phyloP scores from a whole-genome alignment of 2,797 vertebrate species.

The Simalia tracyae region DNA sequence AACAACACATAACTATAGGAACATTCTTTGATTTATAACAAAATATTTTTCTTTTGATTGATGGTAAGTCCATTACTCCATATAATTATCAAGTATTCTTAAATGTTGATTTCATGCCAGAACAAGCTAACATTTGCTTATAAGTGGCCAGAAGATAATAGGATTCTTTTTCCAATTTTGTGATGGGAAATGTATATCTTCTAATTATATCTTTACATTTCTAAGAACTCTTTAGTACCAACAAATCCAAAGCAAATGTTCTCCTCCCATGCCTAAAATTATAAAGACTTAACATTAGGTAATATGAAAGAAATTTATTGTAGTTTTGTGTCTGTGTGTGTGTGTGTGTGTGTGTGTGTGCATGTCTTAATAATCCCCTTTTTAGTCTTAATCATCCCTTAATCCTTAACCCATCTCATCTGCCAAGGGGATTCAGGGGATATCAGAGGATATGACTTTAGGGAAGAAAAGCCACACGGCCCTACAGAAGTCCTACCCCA shows the following conservation, averaged over 20 bases:
- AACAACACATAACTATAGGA: background rate
- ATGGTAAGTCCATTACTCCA: background rate
- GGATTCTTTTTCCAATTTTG: background rate
- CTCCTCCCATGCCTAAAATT: background rate
- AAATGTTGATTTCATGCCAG: constrained; percentile 23
- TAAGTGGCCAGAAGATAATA: background rate
- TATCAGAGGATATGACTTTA: background rate
- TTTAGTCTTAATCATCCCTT: background rate
- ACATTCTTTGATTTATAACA: background rate
- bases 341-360: background rate
- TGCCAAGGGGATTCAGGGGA: background rate
- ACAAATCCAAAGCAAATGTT: background rate
- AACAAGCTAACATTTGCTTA: background rate
- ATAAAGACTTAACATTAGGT: background rate
- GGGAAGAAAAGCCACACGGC: background rate
- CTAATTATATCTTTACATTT: background rate
- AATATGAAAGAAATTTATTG: background rate
- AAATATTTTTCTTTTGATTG: background rate
- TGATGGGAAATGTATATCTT: background rate
- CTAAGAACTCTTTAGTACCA: background rate
- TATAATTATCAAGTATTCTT: constrained; percentile 25
- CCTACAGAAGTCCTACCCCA: background rate
- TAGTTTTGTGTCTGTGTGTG: background rate
- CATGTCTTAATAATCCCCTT: background rate
- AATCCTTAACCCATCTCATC: background rate